Base-by-base conservation (phyloP, 2,113 vertebrate genomes). In the Gadus chalcogrammus region DNA sequence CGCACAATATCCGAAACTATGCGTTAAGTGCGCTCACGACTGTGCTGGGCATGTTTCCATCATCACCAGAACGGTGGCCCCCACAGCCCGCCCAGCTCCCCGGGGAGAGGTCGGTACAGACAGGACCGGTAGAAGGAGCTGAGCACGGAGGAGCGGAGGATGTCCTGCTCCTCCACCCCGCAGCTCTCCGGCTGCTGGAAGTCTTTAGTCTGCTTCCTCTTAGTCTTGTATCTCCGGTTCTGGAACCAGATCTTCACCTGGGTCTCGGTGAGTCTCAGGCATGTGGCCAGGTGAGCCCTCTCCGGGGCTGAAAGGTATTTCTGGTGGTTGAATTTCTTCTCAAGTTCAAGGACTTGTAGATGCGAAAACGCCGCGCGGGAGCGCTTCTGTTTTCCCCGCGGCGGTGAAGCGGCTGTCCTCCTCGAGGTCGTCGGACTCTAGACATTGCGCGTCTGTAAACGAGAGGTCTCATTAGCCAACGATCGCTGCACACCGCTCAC, bases 241-340 rank as follows among this genome's bases (percentile, higher is more conserved):
- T 99, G 97, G 88, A 99, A 98, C 97, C 97, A 99, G 83, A 99
- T 99, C 82, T 99, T 99, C 78, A 99, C 96, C 77, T 99, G 97
- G 8, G 96, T 99, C 90, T 99, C 97, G 0, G 96, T 99, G 38
- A 99, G 94, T 85, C 94, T 94, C 82, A 99, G 92, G 74, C 90
- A 86, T 85, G 84, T 86, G 62, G 97, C 96, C 77, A 99, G 87
- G 77, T 94, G 94, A 2, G 96, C 95, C 76, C 97, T 86, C 71
- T 98, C 96, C 0, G 94, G 94, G 1, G 96, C 96, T 0, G 96
- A 97, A 63, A 99, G 92, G 82, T 99, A 99, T 64, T 93, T 94
- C 83, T 98, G 96, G 64, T 91, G 93, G 81, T 92, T 95, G 82
- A 99, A 99, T 62, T 95, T 96, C 24, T 94, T 92, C 87, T 99